Conservation (phyloP, 2,888 invertebrate genomes). For the Isotomurus palustris region DNA sequence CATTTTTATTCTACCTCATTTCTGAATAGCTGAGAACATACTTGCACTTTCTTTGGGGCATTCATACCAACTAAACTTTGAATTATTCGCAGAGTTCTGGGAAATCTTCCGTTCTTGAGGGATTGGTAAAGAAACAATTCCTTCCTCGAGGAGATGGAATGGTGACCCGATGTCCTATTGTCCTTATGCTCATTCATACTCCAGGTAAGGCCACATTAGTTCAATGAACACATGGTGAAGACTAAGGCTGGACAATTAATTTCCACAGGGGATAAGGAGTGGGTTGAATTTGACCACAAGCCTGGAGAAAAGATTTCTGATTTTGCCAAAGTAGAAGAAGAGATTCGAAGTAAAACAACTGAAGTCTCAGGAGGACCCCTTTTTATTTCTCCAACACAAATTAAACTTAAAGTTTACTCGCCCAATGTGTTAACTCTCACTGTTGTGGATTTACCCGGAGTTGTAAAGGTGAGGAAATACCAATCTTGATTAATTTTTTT, state of each 20-base stretch:
- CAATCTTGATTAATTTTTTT: too few relatives aligned
- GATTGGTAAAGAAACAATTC: constrained; percentile 20
- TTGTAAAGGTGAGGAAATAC: constrained; percentile 83
- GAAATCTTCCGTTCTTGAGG: constrained; percentile 29
- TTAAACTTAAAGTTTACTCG: constrained; percentile 92
- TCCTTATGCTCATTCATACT: constrained; percentile 13
- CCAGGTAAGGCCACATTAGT: too few relatives aligned
- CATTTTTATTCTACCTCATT: too few relatives aligned
- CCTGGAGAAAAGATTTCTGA: constrained; percentile 82
- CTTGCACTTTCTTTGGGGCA: too few relatives aligned
- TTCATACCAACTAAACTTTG: background rate
- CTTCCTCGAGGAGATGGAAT: constrained; percentile 27
- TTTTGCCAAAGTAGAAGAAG: constrained; percentile 82
- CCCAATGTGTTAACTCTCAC: constrained; percentile 84
- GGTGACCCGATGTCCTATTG: constrained; percentile 29
- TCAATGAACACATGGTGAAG: too few relatives aligned
- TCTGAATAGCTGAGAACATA: too few relatives aligned
- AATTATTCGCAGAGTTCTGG: constrained; percentile 35
- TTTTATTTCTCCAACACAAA: constrained; percentile 91
- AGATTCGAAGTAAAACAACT: constrained; percentile 92
- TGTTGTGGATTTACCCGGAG: constrained; percentile 93
- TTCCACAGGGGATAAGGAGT: background rate
- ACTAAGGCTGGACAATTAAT: background rate
- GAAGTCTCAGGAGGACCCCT: constrained; percentile 90
- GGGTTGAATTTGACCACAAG: background rate